Evolutionary conservation across 2,888 invertebrate genomes (phyloP).

Genomic region (Polydrusus cervinus): DNA sequence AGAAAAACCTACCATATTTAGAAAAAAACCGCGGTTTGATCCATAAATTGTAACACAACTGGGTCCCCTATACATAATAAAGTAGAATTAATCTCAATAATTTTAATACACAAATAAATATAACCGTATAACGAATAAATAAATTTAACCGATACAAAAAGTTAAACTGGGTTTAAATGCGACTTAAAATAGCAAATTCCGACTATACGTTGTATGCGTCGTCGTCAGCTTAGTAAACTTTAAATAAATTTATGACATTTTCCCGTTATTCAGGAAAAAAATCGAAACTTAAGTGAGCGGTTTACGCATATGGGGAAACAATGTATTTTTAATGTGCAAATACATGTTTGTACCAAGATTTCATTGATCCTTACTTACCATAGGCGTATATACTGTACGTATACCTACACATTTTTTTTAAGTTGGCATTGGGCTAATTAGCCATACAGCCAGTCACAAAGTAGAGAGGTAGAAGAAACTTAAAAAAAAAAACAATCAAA

Average conservation of each 20-base stretch:
- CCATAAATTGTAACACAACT: too few relatives aligned
- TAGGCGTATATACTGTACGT: conserved; percentile 10
- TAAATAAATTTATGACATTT: conserved; percentile 18
- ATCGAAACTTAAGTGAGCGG: conserved; percentile 11
- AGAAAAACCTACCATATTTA: too few relatives aligned
- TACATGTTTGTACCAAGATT: conserved; percentile 21
- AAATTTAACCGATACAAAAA: conserved; percentile 2
- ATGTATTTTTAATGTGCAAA: conserved; percentile 21
- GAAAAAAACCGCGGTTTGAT: too few relatives aligned
- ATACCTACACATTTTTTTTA: too few relatives aligned
- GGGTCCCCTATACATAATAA: background rate
- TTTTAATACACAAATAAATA: background rate
- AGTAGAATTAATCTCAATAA: background rate
- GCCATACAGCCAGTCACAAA: too few relatives aligned
- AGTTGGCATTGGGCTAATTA: too few relatives aligned
- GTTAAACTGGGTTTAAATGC: background rate
- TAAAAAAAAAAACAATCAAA: too few relatives aligned
- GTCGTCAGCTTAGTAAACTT: conserved; percentile 7
- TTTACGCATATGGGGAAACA: conserved; percentile 24
- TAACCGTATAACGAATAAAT: background rate
- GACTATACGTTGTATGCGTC: background rate
- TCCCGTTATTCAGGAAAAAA: conserved; percentile 26
- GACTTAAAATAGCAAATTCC: conserved; percentile 8
- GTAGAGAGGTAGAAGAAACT: too few relatives aligned
- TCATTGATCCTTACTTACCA: conserved; percentile 18